A percentile compares a stretch with the other conserved stretches of the same genome.
Evolutionary conservation across 2,797 vertebrate species (phyloP).

Genomic region (Alca torda): DNA sequence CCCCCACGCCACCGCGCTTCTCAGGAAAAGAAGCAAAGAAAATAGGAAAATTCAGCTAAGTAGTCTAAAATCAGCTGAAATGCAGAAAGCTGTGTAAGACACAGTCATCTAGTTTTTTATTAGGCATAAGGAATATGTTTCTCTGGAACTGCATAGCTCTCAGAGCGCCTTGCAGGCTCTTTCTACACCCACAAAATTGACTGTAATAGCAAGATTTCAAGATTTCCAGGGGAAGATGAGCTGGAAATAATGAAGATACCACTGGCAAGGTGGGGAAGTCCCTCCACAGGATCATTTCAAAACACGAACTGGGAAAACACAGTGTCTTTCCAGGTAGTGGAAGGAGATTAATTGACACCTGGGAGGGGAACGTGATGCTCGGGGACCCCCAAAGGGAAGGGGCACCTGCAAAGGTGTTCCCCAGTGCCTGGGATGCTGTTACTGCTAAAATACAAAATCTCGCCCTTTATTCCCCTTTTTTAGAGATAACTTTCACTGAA

Average conservation of each 20-base stretch:
- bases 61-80: background rate
- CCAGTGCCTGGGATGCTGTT: background rate
- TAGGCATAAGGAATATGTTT: background rate
- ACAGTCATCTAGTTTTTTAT: fast-evolving
- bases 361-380: fast-evolving
- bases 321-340: no score
- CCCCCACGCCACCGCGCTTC: fast-evolving
- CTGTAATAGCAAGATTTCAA: background rate
- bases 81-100: background rate
- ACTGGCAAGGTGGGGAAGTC: background rate
- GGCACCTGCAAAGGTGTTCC: no score
- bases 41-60: background rate
- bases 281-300: background rate
- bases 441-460: background rate
- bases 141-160: background rate
- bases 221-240: background rate
- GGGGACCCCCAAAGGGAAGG: background rate
- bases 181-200: background rate
- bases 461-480: background rate
- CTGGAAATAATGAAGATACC: background rate
- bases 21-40: background rate
- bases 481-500: background rate
- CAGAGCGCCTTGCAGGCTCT: background rate
- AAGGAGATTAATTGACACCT: no score
- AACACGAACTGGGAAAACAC: fast-evolving